phyloP scores from a whole-genome alignment of 2,113 vertebrate genomes.

The Etheostoma spectabile region DNA sequence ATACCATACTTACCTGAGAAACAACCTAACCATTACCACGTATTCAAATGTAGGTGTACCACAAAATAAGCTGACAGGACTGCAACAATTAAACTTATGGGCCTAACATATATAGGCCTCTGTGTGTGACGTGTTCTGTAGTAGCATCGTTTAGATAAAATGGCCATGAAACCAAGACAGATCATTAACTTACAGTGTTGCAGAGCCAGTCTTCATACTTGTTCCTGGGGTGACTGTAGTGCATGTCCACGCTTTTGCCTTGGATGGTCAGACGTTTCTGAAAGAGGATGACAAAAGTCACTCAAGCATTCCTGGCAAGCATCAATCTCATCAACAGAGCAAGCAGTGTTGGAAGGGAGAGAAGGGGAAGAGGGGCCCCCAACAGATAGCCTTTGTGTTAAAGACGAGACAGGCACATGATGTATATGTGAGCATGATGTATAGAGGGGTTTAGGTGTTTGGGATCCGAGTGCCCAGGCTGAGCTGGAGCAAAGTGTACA shows the following conservation, averaged over 20 bases:
- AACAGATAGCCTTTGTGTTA: constrained; percentile 81
- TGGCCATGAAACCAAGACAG: constrained; percentile 21
- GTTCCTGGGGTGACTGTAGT: constrained; percentile 97
- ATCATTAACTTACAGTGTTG: constrained; percentile 90
- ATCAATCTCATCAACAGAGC: constrained; percentile 87
- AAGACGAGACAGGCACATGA: constrained; percentile 78
- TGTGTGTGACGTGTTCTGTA: constrained; percentile 18
- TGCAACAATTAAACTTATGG: constrained; percentile 26
- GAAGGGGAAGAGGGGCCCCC: constrained; percentile 88
- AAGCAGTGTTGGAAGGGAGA: constrained; percentile 95
- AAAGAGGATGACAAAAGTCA: constrained; percentile 89
- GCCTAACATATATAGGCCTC: constrained; percentile 3
- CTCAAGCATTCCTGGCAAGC: constrained; percentile 72
- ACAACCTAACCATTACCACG: constrained; percentile 61
- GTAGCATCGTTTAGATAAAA: constrained; percentile 18
- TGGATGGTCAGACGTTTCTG: constrained; percentile 98
- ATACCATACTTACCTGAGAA: constrained; percentile 72
- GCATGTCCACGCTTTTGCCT: constrained; percentile 96
- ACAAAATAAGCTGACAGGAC: constrained; percentile 44
- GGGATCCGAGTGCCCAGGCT: constrained; percentile 87
- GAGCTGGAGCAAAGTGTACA: constrained; percentile 86
- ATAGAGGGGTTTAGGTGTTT: constrained; percentile 81
- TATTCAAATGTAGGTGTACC: constrained; percentile 28
- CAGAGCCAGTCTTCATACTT: constrained; percentile 99
- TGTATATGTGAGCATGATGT: constrained; percentile 79